These are phyloP conservation scores for Etheostoma perlongum DNA, from an alignment of 2,797 vertebrate species.

Conservation along the genomic window DNA sequence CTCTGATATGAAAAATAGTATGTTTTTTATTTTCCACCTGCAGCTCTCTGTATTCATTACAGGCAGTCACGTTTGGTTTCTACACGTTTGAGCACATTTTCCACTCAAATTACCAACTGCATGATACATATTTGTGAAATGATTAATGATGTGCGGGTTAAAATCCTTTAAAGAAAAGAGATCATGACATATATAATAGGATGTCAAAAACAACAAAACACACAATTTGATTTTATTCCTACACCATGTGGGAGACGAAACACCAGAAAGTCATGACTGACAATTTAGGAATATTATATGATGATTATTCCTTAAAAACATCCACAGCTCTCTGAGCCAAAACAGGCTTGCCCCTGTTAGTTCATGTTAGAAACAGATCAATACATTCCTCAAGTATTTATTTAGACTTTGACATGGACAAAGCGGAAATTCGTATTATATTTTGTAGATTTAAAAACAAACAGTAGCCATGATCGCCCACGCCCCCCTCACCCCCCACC, in stretches of 20 bases:
- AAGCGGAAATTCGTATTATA: background rate
- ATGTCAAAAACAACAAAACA: background rate
- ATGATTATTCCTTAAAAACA: constrained; percentile 8
- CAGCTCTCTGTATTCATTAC: background rate
- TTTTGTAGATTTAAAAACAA: constrained; percentile 5
- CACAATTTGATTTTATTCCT: no score
- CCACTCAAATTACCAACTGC: background rate
- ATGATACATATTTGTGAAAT: background rate
- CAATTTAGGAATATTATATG: background rate
- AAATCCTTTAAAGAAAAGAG: background rate
- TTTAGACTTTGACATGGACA: background rate
- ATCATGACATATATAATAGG: background rate
- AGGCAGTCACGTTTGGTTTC: background rate
- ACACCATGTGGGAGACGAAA: background rate
- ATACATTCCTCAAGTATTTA: background rate
- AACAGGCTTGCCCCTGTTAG: background rate
- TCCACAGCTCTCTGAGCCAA: background rate
- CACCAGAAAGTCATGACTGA: background rate
- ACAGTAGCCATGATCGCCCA: constrained; percentile 3
- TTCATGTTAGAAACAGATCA: constrained; percentile 32
- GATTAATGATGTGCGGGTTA: background rate
- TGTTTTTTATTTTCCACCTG: background rate
- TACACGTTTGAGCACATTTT: background rate
- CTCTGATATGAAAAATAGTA: background rate
- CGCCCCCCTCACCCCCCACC: background rate